phyloP scores from a whole-genome alignment of 2,113 vertebrate species.

The Coregonus clupeaformis region DNA sequence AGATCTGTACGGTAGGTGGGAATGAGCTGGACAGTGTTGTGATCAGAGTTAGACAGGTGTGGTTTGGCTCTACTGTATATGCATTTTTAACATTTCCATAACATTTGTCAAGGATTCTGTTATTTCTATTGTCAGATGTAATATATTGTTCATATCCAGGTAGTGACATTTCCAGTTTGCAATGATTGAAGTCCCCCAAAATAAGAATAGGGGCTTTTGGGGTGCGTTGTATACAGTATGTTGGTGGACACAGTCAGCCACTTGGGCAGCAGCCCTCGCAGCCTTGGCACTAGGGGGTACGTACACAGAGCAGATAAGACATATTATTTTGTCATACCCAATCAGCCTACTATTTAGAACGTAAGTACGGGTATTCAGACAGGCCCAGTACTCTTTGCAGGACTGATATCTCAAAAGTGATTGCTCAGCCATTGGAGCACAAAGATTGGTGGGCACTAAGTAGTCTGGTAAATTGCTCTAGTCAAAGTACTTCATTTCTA shows the following conservation, averaged over 20 bases:
- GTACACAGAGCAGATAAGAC: neutral
- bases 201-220: neutral
- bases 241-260: neutral
- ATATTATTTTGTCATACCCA: too few species aligned
- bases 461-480: too few species aligned
- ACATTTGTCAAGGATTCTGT: neutral
- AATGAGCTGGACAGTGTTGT: neutral
- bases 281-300: constrained; percentile 1
- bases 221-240: neutral
- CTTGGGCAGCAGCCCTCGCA: neutral
- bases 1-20: neutral
- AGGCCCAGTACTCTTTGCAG: too few species aligned
- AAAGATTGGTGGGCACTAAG: neutral
- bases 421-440: neutral
- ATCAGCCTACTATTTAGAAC: too few species aligned
- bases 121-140: neutral
- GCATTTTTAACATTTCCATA: neutral
- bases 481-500: too few species aligned
- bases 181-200: neutral
- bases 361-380: too few species aligned
- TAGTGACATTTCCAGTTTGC: neutral
- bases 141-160: neutral
- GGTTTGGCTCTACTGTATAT: neutral
- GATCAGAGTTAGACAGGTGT: neutral
- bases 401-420: too few species aligned